Base-by-base conservation (phyloP, 2,797 vertebrate genomes). In the Limosa lapponica region DNA sequence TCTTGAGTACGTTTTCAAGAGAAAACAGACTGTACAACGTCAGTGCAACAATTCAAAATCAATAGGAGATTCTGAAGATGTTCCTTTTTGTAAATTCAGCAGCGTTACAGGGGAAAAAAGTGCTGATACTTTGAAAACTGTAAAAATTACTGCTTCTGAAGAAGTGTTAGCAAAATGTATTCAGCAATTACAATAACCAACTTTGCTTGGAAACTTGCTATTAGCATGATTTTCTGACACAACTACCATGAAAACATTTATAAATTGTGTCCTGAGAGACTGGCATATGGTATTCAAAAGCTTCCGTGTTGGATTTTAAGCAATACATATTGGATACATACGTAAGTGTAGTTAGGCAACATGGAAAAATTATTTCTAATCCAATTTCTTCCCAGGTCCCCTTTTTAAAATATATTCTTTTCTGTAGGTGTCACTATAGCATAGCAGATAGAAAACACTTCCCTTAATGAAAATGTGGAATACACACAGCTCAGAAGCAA, bases 391-490 rank as follows among this genome's bases (percentile, higher is more conserved):
- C 17, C 30, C 12, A 5, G 55, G 11, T 51, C 5, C 61, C 13
- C 74, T 74, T 64, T 49, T 96, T 93, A 41, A 78, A 94, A 19
- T 85, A 22, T 34, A 9, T 73, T 90, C 83, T 88, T 92, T 97
- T 98, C 98, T 98, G 96, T 98, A 98, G 98, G 97, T 98, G 98
- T 98, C 98, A 98, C 97, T 98, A 7, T 92, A 97, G 69, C 90
- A 97, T 82, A 98, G 90, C 90, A 81, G 79, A 98, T 97, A 90
- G 94, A 67, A 96, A 96, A 90, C 30, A n/a, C 59, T 95, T 92
- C 69, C 78, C 70, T 87, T 92, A 75, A 87, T 91, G 87, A 91
- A 94, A 97, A 85, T 82, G 67, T 85, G 66, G 69, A 70, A 91
- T 92, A 58, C 82, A 87, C 87, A 87, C 24, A 94, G 96, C 92